These are phyloP conservation scores for Phalera bucephala DNA, from an alignment of 2,888 invertebrate species.

Conservation along the genomic window DNA sequence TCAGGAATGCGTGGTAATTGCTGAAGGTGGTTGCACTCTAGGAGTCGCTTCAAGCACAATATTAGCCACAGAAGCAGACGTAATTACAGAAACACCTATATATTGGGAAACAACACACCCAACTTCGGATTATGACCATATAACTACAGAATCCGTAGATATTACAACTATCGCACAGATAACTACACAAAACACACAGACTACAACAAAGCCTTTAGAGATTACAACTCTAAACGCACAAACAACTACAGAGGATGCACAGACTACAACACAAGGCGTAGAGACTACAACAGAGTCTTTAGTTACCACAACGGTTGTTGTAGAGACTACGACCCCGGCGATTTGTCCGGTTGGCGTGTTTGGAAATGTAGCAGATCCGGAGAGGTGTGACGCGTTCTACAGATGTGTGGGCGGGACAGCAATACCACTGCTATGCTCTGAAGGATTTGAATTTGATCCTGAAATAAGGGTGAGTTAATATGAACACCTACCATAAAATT, in stretches of 20 bases:
- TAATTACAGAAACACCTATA: too few relatives aligned
- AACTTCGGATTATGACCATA: too few relatives aligned
- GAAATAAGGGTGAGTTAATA: conserved; percentile 3
- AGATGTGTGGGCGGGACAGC: conserved; percentile 29
- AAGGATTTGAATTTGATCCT: conserved; percentile 24
- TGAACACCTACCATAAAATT: too few relatives aligned
- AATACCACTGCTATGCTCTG: conserved; percentile 21
- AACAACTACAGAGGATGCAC: conserved; percentile 3
- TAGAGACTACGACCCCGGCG: conserved; percentile 1
- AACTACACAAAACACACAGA: conserved; percentile 3
- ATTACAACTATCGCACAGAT: not conserved
- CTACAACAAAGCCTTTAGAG: conserved; percentile 1
- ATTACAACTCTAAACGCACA: conserved; percentile 1
- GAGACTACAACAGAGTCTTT: conserved; percentile 3
- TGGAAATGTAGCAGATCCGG: conserved; percentile 37
- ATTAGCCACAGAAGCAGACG: too few relatives aligned
- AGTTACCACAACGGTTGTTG: not conserved
- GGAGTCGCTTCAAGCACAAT: not conserved
- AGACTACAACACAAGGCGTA: not conserved
- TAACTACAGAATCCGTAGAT: not conserved
- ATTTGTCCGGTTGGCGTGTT: conserved; percentile 32
- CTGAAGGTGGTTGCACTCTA: conserved; percentile 7
- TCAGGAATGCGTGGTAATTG: conserved; percentile 6
- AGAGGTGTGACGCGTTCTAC: conserved; percentile 35
- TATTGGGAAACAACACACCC: too few relatives aligned